Percentiles rank a stretch among this genome's conserved stretches.
phyloP scores from a whole-genome alignment of 2,888 invertebrate genomes.

The Theretra japonica region DNA sequence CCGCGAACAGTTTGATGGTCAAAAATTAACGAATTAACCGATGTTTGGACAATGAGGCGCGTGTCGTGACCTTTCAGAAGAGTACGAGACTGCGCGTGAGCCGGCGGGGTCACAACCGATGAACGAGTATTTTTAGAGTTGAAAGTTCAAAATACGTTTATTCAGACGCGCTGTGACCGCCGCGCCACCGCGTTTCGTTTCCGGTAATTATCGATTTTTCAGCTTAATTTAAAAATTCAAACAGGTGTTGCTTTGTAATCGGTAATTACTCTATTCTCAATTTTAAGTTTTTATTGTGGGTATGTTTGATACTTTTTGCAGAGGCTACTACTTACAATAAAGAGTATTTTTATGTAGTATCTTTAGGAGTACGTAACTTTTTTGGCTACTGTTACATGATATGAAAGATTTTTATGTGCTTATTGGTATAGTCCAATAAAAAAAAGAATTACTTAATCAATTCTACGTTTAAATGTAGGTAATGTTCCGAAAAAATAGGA shows the following conservation, averaged over 20 bases:
- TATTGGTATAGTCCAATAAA: not conserved
- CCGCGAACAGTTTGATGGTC: constrained; percentile 4
- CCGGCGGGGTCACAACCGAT: constrained; percentile 80
- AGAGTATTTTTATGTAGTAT: too few relatives aligned
- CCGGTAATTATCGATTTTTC: constrained; percentile 26
- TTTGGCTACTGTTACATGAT: not conserved
- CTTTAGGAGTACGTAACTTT: not conserved
- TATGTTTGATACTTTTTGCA: not conserved
- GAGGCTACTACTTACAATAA: not conserved
- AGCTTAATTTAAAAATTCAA: not conserved
- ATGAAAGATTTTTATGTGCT: not conserved
- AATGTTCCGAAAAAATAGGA: too few relatives aligned
- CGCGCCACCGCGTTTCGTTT: constrained; percentile 18
- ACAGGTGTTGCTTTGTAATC: not conserved
- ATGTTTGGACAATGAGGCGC: constrained; percentile 54
- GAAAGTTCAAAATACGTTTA: constrained; percentile 84
- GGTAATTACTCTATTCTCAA: not conserved
- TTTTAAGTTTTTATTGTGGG: not conserved
- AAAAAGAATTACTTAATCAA: too few relatives aligned
- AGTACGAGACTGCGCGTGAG: constrained; percentile 77
- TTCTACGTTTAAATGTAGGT: too few relatives aligned
- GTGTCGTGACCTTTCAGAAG: constrained; percentile 81
- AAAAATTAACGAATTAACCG: constrained; percentile 26
- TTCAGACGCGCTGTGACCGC: constrained; percentile 55
- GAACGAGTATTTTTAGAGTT: constrained; percentile 82